Evolutionary conservation across 2,797 vertebrate species (phyloP), one percentile per base, ranked within the genome.

Genomic region (Enteromius unitaeniatus): DNA sequence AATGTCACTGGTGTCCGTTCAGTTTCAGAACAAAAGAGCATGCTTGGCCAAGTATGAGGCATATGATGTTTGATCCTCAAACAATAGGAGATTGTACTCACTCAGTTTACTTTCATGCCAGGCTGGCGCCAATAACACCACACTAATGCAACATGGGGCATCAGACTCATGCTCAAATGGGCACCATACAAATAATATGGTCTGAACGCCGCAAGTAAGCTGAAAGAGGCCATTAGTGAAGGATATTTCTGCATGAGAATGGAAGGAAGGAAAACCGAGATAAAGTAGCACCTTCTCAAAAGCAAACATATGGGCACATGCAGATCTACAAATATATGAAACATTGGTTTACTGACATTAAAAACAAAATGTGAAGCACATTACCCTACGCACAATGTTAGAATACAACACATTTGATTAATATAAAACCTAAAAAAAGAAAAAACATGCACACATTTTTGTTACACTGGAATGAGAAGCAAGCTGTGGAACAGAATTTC

Each of bases 31-130:
- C 88, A 86, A 90, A 69, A 70, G 90, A 76, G 64, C 84, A 31
- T 84, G 83, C 85, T 47, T 10, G 84, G 86, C 84, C 85, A 83
- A 89, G 89, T 85, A 81, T 84, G 87, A 92, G 89, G 91, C 91
- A 91, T 92, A 92, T 93, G 91, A 94, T 90, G 91, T 89, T 90
- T 93, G 92, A 93, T 92, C 92, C 90, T 83, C 14, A 83, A 93
- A 95, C 94, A 95, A 93, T 91, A 88, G 90, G 86, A 72, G 88
- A 90, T 91, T 94, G 92, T 83, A 88, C 90, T 92, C 91, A 92
- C 88, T 88, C 91, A 90, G 87, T 90, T 89, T 26, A 47, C 64
- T 64, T 72, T 82, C 84, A 75, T 86, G 84, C 86, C 89, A 87
- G 88, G 87, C 86, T 42, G 78, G 86, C 47, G 87, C 89, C 87